Conservation (phyloP, 2,888 invertebrate genomes). For the Ormyrus nitidulus region DNA sequence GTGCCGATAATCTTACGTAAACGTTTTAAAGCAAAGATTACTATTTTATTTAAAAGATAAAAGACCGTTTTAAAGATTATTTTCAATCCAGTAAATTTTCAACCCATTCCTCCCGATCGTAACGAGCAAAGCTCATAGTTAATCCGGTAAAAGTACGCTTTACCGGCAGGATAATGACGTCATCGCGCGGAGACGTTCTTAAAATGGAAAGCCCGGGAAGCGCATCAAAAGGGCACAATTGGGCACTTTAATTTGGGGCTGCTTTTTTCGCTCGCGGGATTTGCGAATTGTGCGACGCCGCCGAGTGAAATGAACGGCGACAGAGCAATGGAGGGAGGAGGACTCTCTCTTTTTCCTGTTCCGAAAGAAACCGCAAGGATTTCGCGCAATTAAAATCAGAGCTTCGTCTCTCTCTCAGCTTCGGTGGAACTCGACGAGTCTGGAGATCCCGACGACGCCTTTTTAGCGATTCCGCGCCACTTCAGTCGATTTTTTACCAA, state of each 20-base stretch:
- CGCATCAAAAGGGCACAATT: constrained; percentile 50
- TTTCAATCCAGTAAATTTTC: background rate
- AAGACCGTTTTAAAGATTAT: no score
- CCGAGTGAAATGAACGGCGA: background rate
- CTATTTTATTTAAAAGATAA: no score
- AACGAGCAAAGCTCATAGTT: constrained; percentile 9
- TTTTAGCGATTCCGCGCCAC: background rate
- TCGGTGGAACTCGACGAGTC: constrained; percentile 20
- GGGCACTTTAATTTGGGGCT: constrained; percentile 45
- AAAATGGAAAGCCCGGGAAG: constrained; percentile 9
- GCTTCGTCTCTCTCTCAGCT: constrained; percentile 8
- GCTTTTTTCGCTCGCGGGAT: constrained; percentile 42
- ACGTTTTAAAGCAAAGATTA: no score
- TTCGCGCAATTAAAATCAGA: constrained; percentile 67
- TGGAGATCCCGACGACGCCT: background rate
- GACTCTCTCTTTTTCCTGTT: background rate
- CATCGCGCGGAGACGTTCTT: constrained; percentile 18
- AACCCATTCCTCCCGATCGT: background rate
- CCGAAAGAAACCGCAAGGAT: constrained; percentile 54
- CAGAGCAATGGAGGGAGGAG: background rate
- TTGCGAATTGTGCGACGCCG: constrained; percentile 14
- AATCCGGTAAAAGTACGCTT: constrained; percentile 37
- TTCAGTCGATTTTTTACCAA: no score
- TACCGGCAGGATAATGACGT: constrained; percentile 20
- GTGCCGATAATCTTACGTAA: no score